Conservation (phyloP, 2,888 invertebrate species). For the Andrena praecox region DNA sequence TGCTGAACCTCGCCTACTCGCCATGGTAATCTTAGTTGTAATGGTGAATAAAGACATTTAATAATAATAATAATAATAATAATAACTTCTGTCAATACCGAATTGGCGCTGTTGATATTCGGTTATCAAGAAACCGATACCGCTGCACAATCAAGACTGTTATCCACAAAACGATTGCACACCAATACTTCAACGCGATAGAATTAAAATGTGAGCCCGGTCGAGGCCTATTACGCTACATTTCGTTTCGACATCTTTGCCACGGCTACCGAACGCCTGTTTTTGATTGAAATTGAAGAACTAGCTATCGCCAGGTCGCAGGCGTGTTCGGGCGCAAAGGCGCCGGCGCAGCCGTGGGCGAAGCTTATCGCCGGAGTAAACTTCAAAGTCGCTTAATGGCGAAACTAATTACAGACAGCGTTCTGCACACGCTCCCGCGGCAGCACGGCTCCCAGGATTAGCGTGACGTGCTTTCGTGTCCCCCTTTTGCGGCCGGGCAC, state of each 20-base stretch:
- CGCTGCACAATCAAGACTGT: no score
- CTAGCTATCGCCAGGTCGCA: neutral
- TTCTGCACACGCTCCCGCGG: conserved; percentile 59
- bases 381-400: conserved; percentile 78
- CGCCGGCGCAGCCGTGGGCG: conserved; percentile 23
- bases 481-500: conserved; percentile 40
- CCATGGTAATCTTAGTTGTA: no score
- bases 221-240: neutral
- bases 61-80: no score
- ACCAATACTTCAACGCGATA: neutral
- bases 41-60: no score
- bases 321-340: conserved; percentile 26
- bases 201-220: neutral
- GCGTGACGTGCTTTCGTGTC: conserved; percentile 67
- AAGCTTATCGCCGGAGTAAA: conserved; percentile 66
- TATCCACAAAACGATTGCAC: neutral
- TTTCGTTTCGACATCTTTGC: neutral
- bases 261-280: neutral
- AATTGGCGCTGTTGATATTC: no score
- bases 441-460: conserved; percentile 58
- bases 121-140: no score
- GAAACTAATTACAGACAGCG: conserved; percentile 78
- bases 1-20: no score
- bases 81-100: no score
- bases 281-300: neutral